phyloP scores from a whole-genome alignment of 1,140 invertebrate genomes.

The Scaptomyza montana region DNA sequence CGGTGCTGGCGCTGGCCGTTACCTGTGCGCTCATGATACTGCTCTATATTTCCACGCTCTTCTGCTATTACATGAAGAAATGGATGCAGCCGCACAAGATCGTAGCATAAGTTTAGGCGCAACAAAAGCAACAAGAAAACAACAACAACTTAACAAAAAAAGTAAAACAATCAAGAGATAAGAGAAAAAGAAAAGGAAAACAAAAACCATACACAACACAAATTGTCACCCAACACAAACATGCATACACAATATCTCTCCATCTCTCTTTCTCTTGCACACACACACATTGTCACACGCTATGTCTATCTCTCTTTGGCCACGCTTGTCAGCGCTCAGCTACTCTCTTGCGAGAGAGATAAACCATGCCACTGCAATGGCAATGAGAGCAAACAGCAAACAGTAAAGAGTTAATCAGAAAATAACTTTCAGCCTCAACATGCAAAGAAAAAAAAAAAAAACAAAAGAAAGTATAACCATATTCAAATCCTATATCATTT shows the following conservation, averaged over 20 bases:
- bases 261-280: constrained; percentile 19
- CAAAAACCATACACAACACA: constrained; percentile 69
- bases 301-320: constrained; percentile 50
- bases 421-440: neutral
- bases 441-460: no score
- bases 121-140: constrained; percentile 22
- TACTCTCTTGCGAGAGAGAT: constrained; percentile 35
- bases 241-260: constrained; percentile 10
- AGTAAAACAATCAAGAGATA: constrained; percentile 11
- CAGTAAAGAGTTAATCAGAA: constrained; percentile 4
- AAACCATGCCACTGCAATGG: neutral
- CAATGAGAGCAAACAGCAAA: constrained; percentile 28
- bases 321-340: constrained; percentile 31
- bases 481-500: neutral
- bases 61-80: constrained; percentile 96
- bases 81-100: constrained; percentile 93
- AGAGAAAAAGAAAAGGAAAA: constrained; percentile 50
- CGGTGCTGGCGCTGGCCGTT: constrained; percentile 93
- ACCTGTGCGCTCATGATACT: constrained; percentile 94
- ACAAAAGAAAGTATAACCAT: neutral
- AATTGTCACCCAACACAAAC: constrained; percentile 59
- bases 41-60: constrained; percentile 94
- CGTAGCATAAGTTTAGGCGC: constrained; percentile 86
- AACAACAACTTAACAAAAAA: constrained; percentile 24
- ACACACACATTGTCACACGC: constrained; percentile 34